Conservation (phyloP, 2,797 vertebrate genomes). For the Pteropus rufus region DNA sequence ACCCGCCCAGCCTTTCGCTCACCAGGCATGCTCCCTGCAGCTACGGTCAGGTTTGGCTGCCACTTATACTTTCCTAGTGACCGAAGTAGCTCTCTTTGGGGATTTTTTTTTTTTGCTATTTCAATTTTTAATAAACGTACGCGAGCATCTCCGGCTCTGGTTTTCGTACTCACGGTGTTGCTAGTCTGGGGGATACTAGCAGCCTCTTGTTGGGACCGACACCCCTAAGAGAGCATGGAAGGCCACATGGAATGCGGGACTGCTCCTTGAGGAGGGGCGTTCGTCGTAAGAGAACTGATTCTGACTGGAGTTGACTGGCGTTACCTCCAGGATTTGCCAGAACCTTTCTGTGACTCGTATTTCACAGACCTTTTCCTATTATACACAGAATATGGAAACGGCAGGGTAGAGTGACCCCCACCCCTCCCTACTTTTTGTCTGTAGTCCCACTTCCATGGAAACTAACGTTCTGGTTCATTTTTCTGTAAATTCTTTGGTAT, state of each 20-base stretch:
- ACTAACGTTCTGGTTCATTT: background rate
- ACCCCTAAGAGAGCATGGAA: background rate
- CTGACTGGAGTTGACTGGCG: background rate
- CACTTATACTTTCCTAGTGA: background rate
- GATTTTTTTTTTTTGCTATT: background rate
- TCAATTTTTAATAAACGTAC: background rate
- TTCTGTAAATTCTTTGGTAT: background rate
- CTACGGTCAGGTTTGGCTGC: background rate
- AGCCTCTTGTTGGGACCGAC: background rate
- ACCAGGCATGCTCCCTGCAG: background rate
- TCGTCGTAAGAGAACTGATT: background rate
- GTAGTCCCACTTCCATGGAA: background rate
- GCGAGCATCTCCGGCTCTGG: background rate
- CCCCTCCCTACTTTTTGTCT: background rate
- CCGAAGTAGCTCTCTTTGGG: background rate
- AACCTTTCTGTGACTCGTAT: background rate
- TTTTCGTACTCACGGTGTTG: background rate
- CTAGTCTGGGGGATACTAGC: background rate
- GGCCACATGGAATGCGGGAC: too few species aligned
- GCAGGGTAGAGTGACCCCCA: background rate
- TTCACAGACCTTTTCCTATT: background rate
- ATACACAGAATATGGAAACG: background rate
- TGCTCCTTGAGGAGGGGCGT: too few species aligned
- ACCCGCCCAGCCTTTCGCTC: fast-evolving
- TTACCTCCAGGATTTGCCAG: too few species aligned